Evolutionary conservation across 1,140 invertebrate species (phyloP).

Genomic region (Glomeris maerens): DNA sequence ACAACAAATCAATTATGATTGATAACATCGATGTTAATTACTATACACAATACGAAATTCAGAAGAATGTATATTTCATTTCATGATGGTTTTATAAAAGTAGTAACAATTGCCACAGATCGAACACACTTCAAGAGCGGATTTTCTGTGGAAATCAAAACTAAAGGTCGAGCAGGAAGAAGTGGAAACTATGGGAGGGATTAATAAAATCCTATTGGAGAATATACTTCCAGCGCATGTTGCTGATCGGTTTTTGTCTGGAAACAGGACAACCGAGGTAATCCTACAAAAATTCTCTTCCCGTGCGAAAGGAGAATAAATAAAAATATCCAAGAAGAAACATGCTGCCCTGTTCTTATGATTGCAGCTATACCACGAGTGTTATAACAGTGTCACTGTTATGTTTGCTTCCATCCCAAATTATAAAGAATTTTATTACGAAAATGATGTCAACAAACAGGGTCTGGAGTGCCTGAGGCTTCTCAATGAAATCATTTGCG

Average conservation of each 20-base stretch:
- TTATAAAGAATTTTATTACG: conserved; percentile 97
- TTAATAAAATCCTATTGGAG: conserved; percentile 83
- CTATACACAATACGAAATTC: too few species aligned
- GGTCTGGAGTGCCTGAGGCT: conserved; percentile 86
- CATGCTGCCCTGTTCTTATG: conserved; percentile 16
- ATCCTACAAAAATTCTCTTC: background rate
- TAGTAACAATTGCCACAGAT: too few species aligned
- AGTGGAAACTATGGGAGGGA: conserved; percentile 84
- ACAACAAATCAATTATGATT: too few species aligned
- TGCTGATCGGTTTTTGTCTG: conserved; percentile 74
- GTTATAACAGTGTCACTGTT: conserved; percentile 84
- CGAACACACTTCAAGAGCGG: conserved; percentile 69
- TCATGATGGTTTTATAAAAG: too few species aligned
- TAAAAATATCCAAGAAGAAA: background rate
- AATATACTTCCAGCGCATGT: conserved; percentile 95
- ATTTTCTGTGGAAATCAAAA: conserved; percentile 86
- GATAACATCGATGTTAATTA: too few species aligned
- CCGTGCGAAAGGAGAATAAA: too few species aligned
- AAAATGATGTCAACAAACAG: conserved; percentile 92
- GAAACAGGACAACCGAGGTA: conserved; percentile 45
- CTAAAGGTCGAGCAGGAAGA: conserved; percentile 82
- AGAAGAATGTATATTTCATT: too few species aligned
- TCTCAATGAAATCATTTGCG: conserved; percentile 95
- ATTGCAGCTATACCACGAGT: conserved; percentile 82
- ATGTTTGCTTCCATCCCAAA: conserved; percentile 98